These are phyloP conservation scores for Cherax destructor DNA, from an alignment of 1,140 invertebrate genomes.

Conservation along the genomic window DNA sequence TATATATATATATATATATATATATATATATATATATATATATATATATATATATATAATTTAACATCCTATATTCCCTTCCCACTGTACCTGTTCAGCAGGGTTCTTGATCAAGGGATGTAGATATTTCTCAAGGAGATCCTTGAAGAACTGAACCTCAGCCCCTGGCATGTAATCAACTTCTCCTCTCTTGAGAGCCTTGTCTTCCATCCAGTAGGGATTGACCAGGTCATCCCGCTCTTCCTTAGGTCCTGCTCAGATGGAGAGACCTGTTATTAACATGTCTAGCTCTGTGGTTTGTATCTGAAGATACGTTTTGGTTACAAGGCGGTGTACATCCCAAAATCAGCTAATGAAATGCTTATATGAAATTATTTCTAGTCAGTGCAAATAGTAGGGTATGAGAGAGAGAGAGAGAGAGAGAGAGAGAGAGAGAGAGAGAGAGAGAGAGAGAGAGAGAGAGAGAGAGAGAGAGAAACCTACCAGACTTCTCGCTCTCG, in stretches of 20 bases:
- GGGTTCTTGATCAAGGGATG: conserved; percentile 95
- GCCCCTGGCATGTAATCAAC: conserved; percentile 88
- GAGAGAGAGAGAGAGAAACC: background rate
- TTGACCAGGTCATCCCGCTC: conserved; percentile 89
- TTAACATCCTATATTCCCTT: background rate
- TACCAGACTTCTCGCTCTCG: conserved; percentile 64
- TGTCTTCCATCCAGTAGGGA: conserved; percentile 96
- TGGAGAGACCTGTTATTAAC: background rate
- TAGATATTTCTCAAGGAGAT: conserved; percentile 94
- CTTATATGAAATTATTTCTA: too few species aligned
- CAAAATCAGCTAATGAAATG: too few species aligned
- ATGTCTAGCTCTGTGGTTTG: too few species aligned
- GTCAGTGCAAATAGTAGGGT: too few species aligned
- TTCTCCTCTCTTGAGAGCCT: conserved; percentile 91
- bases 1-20: conserved; percentile 39
- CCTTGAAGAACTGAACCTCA: conserved; percentile 95
- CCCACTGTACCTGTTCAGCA: conserved; percentile 87
- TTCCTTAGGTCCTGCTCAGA: conserved; percentile 76
- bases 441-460: too few species aligned
- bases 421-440: too few species aligned
- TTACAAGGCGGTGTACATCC: too few species aligned
- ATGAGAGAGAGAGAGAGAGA: background rate
- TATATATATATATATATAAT: conserved; percentile 29
- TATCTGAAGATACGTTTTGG: too few species aligned
- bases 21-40: conserved; percentile 39